phyloP scores from a whole-genome alignment of 1,140 invertebrate genomes.

The Babylonia areolata region DNA sequence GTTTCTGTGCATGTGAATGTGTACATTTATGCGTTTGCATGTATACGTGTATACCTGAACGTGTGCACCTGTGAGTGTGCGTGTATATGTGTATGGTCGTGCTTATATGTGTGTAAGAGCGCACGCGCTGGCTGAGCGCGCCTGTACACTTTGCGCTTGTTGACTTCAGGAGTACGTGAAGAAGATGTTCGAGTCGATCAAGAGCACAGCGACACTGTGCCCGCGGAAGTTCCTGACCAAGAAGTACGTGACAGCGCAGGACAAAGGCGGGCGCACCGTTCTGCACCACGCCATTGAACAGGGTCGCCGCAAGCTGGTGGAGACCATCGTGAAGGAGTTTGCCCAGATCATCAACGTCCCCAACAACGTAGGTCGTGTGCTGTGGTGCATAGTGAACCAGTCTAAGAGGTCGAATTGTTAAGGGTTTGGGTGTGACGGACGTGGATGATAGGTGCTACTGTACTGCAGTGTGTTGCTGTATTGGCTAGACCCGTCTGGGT shows the following conservation, averaged over 20 bases:
- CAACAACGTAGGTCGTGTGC: slow-evolving; percentile 66
- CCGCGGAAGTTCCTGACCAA: slow-evolving; percentile 53
- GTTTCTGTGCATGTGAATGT: too few relatives aligned
- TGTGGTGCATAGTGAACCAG: too few relatives aligned
- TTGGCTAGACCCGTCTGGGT: too few relatives aligned
- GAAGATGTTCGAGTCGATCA: slow-evolving; percentile 38
- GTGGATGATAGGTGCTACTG: too few relatives aligned
- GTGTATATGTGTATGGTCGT: background rate
- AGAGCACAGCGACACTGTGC: background rate
- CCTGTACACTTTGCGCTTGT: background rate
- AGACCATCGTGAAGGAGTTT: slow-evolving; percentile 52
- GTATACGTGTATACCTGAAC: too few relatives aligned
- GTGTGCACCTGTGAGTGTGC: too few relatives aligned
- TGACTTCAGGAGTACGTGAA: slow-evolving; percentile 10
- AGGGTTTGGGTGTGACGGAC: too few relatives aligned
- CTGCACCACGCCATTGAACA: slow-evolving; percentile 63
- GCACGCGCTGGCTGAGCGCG: too few relatives aligned
- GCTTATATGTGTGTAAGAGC: background rate
- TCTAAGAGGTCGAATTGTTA: too few relatives aligned
- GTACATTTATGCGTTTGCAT: too few relatives aligned
- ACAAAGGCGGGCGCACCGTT: slow-evolving; percentile 62
- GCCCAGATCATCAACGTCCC: slow-evolving; percentile 51
- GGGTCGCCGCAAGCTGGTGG: slow-evolving; percentile 41
- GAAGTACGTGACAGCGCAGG: slow-evolving; percentile 57
- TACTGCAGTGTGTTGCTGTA: too few relatives aligned